These are phyloP conservation scores for Keiferia lycopersicella DNA, from an alignment of 2,888 invertebrate genomes.

Conservation along the genomic window DNA sequence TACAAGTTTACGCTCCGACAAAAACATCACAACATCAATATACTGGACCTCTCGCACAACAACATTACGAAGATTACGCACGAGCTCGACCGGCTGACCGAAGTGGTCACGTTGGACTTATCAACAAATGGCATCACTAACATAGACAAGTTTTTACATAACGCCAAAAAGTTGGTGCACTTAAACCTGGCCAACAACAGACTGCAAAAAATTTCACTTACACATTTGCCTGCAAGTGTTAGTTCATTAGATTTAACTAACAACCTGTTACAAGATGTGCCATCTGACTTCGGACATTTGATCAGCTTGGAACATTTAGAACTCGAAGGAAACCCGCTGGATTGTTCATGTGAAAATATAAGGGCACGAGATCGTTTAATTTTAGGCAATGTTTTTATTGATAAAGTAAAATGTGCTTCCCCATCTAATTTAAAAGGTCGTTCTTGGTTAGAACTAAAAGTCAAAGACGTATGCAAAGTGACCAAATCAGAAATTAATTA, in stretches of 20 bases:
- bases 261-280: conserved; percentile 82
- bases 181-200: conserved; percentile 83
- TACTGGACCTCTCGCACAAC: conserved; percentile 84
- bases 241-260: conserved; percentile 83
- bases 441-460: conserved; percentile 82
- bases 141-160: conserved; percentile 80
- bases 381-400: conserved; percentile 76
- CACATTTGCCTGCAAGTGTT: conserved; percentile 80
- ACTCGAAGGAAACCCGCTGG: conserved; percentile 84
- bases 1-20: conserved; percentile 82
- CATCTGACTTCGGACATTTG: conserved; percentile 80
- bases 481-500: conserved; percentile 57
- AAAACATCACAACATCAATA: conserved; percentile 78
- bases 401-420: conserved; percentile 78
- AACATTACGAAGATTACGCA: conserved; percentile 80
- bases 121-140: conserved; percentile 83
- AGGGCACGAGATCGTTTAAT: conserved; percentile 83
- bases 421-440: conserved; percentile 76
- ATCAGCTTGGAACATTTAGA: conserved; percentile 83
- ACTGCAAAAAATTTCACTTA: conserved; percentile 76
- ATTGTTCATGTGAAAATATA: conserved; percentile 86
- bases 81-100: conserved; percentile 81
- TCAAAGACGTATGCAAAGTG: conserved; percentile 77
- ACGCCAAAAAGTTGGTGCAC: conserved; percentile 81
- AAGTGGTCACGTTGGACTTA: conserved; percentile 83